These are phyloP conservation scores for Cephus rjabovi DNA, from an alignment of 2,888 invertebrate species.

Conservation along the genomic window DNA sequence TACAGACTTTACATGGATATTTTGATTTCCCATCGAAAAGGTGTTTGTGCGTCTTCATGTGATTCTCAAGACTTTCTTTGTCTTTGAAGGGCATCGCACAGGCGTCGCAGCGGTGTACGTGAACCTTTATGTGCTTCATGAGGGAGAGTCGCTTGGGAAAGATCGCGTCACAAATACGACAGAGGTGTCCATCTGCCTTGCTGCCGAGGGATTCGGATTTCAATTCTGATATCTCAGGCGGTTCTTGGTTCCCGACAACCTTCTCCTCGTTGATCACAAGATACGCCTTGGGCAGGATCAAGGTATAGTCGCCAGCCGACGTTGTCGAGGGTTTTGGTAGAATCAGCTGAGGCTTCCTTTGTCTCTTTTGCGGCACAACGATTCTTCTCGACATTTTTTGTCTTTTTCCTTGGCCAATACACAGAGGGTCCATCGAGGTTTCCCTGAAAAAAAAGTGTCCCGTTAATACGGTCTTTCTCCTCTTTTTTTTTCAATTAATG, in stretches of 20 bases:
- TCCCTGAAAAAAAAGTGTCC: constrained; percentile 14
- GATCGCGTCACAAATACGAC: background rate
- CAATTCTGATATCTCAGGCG: background rate
- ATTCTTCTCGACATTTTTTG: background rate
- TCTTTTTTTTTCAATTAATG: background rate
- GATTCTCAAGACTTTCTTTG: background rate
- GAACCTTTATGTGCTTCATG: background rate
- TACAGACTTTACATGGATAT: background rate
- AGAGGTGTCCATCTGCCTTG: background rate
- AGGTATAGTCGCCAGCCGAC: background rate
- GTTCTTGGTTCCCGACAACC: background rate
- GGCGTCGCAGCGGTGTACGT: background rate
- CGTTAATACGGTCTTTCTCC: background rate
- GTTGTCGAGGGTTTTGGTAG: constrained; percentile 10
- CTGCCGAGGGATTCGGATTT: too few relatives aligned
- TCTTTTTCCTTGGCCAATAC: constrained; percentile 8
- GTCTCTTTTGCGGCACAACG: background rate
- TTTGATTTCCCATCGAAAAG: background rate
- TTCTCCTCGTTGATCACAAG: background rate
- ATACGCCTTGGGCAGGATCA: constrained; percentile 6
- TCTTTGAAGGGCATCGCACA: background rate
- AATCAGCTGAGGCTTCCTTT: constrained; percentile 9
- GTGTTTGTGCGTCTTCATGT: background rate
- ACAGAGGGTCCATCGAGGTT: constrained; percentile 13
- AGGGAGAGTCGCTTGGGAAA: background rate